phyloP scores from a whole-genome alignment of 2,888 invertebrate genomes.

The Sclerodermus sp. region DNA sequence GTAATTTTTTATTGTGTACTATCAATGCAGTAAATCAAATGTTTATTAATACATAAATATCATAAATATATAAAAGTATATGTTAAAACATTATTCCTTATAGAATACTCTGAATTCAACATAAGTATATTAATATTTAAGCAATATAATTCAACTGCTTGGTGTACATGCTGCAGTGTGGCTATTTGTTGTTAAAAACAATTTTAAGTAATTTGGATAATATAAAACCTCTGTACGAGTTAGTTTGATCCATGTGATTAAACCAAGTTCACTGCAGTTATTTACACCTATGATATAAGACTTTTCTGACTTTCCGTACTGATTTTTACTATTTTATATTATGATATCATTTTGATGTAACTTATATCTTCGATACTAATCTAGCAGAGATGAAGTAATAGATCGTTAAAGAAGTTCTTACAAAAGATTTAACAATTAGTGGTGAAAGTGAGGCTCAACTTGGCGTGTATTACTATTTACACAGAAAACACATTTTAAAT shows the following conservation, averaged over 20 bases:
- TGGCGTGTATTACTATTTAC: neutral
- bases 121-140: constrained; percentile 11
- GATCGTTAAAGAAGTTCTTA: too few relatives aligned
- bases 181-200: neutral
- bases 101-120: constrained; percentile 16
- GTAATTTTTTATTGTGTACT: too few relatives aligned
- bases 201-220: constrained; percentile 2
- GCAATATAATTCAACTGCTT: constrained; percentile 8
- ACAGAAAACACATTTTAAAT: neutral
- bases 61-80: too few relatives aligned
- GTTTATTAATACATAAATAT: too few relatives aligned
- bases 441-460: too few relatives aligned
- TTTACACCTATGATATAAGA: constrained; percentile 29
- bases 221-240: constrained; percentile 12
- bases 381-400: constrained; percentile 10
- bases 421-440: too few relatives aligned
- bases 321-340: constrained; percentile 47
- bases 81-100: constrained; percentile 7
- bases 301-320: constrained; percentile 41
- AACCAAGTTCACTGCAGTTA: constrained; percentile 20
- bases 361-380: constrained; percentile 28
- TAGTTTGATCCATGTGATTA: constrained; percentile 13
- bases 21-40: too few relatives aligned
- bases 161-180: constrained; percentile 6
- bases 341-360: constrained; percentile 36